Evolutionary conservation across 2,113 vertebrate genomes (phyloP).

Genomic region (Sander vitreus): DNA sequence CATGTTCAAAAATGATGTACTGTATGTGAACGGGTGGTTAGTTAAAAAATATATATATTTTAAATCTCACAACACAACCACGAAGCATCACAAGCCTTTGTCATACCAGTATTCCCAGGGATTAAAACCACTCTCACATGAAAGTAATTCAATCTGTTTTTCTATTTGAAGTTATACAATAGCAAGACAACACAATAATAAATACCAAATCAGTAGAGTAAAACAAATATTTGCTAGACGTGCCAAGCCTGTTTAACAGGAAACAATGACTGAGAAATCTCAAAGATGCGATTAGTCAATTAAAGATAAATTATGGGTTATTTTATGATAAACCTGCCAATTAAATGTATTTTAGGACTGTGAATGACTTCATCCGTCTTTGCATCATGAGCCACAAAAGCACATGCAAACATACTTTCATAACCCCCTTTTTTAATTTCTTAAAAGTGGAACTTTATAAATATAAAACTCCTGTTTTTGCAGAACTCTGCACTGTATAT

Average conservation of each 20-base stretch:
- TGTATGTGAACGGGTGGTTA: conserved; percentile 72
- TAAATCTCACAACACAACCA: conserved; percentile 61
- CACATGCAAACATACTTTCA: conserved; percentile 86
- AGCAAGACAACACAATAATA: conserved; percentile 59
- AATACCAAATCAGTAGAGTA: conserved; percentile 69
- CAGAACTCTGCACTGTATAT: conserved; percentile 80
- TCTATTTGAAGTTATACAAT: conserved; percentile 54
- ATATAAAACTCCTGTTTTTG: conserved; percentile 81
- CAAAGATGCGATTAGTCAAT: conserved; percentile 42
- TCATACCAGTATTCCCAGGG: conserved; percentile 69
- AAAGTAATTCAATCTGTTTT: conserved; percentile 61
- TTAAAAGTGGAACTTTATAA: conserved; percentile 86
- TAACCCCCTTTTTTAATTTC: conserved; percentile 85
- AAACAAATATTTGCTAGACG: conserved; percentile 73
- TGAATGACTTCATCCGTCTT: conserved; percentile 63
- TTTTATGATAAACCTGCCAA: conserved; percentile 65
- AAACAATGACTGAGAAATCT: conserved; percentile 55
- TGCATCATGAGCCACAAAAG: conserved; percentile 71
- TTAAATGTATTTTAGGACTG: conserved; percentile 65
- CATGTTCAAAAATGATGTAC: conserved; percentile 74
- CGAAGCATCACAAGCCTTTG: conserved; percentile 58
- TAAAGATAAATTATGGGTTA: conserved; percentile 60
- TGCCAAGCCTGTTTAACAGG: conserved; percentile 78
- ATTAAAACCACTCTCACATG: conserved; percentile 62
- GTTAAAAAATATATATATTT: conserved; percentile 55